Conservation (phyloP, 2,888 invertebrate genomes). For the Hipparchia sbordonii region DNA sequence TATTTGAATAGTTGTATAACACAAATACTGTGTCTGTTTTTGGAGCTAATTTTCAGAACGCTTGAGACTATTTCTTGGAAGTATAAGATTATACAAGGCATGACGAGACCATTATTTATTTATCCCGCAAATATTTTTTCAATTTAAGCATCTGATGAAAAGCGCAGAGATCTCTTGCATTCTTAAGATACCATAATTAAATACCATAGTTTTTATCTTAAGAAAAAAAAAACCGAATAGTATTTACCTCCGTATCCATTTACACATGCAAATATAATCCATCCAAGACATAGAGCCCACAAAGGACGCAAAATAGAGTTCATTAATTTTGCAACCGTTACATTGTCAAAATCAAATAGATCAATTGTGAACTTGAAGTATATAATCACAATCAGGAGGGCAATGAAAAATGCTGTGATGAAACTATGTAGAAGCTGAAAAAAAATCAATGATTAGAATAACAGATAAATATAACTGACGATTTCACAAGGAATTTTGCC, state of each 20-base stretch:
- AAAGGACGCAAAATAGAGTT: slow-evolving; percentile 54
- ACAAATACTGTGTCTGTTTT: too few species aligned
- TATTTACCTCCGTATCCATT: slow-evolving; percentile 67
- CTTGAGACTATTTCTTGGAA: too few species aligned
- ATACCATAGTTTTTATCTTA: background rate
- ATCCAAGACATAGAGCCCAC: slow-evolving; percentile 58
- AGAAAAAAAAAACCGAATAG: too few species aligned
- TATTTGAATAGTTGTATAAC: too few species aligned
- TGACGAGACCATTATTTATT: too few species aligned
- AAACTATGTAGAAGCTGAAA: slow-evolving; percentile 10
- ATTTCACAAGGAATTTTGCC: too few species aligned
- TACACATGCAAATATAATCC: slow-evolving; percentile 62
- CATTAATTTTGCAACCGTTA: slow-evolving; percentile 42
- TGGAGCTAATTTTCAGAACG: too few species aligned
- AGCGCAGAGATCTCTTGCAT: too few species aligned
- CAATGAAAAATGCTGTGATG: slow-evolving; percentile 1
- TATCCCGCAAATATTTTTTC: too few species aligned
- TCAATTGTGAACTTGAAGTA: slow-evolving; percentile 5
- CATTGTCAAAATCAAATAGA: slow-evolving; percentile 39
- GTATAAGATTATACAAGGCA: too few species aligned
- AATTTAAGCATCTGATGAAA: too few species aligned
- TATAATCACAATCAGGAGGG: background rate
- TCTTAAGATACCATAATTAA: background rate
- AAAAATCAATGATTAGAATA: background rate
- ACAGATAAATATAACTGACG: background rate